Percentiles rank a stretch among this genome's conserved stretches.
These are phyloP conservation scores for Rana temporaria DNA, from an alignment of 2,113 vertebrate species.

Conservation along the genomic window DNA sequence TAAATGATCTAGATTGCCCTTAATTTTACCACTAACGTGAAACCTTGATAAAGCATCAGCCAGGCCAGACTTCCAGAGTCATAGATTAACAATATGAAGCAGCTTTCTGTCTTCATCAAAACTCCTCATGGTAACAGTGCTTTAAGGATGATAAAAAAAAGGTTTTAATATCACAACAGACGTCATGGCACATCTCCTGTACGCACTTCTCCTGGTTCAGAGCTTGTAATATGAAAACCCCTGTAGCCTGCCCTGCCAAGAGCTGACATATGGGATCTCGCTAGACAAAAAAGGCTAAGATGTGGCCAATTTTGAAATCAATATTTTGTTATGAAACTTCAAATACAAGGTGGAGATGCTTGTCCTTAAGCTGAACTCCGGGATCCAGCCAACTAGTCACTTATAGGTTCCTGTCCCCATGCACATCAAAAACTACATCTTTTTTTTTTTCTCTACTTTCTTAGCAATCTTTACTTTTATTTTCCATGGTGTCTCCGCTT, in stretches of 20 bases:
- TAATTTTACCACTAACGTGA: conserved; percentile 57
- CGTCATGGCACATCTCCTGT: background rate
- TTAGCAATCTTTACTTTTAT: too few relatives aligned
- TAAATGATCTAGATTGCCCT: conserved; percentile 48
- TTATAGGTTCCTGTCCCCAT: too few relatives aligned
- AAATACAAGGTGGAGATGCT: background rate
- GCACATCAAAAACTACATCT: too few relatives aligned
- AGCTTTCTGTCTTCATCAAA: conserved; percentile 12
- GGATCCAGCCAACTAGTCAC: too few relatives aligned
- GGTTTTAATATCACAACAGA: background rate
- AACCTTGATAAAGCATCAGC: conserved; percentile 60
- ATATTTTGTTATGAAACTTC: conserved; percentile 11
- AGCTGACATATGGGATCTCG: background rate
- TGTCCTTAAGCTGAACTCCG: too few relatives aligned
- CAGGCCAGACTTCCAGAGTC: background rate
- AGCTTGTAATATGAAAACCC: background rate
- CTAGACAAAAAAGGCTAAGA: conserved; percentile 4
- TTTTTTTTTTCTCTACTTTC: too few relatives aligned
- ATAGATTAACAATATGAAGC: conserved; percentile 24
- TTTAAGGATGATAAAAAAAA: conserved; percentile 4
- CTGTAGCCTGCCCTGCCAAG: background rate
- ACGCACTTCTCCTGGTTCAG: background rate
- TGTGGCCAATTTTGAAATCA: background rate
- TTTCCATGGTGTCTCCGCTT: too few relatives aligned
- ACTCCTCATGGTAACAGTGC: background rate